Base-by-base conservation (phyloP, 2,888 invertebrate genomes). In the Nasonia oneida region DNA sequence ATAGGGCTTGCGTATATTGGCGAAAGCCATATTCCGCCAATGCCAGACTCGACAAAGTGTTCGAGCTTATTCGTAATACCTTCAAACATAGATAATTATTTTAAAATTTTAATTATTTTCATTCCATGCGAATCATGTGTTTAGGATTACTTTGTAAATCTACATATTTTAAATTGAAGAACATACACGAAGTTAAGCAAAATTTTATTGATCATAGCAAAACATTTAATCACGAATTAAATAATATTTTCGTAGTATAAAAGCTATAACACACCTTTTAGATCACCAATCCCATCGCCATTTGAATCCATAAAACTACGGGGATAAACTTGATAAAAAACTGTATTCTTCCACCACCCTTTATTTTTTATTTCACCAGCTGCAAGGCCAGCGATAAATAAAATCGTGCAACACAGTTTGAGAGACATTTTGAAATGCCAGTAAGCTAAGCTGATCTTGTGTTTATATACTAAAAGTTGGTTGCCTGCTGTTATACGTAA, bases 1-100 rank as follows among this genome's bases (percentile, higher is more conserved):
- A 97, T 97, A 0, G 98, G 98, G 0, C 97, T 97, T 84, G 94
- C 94, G 93, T 96, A 97, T 89, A 98, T 96, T 0, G 98, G 98
- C 0, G 97, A 97, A 85, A 98, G 93, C 97, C 98, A 98, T 81
- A 97, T 95, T 0, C 96, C 96, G 15, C 95, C 95, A 0, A 98
- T 94, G 0, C 97, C 97, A 1, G 96, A 94, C 10, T 96, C 95
- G 61, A 94, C 94, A 42, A 97, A 94, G 89, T 97, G 95, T 18
- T 95, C 94, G 84, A 96, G 86, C 87, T 95, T 94, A n/a, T 94
- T 94, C 14, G 94, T 95, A 74, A 96, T 95, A 8, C 95, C 95
- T 95, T 88, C 3, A 8, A 1, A 39, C 8, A 42, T 6, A 42
- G 42, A 42, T 42, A 6, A 8, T 42, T 39, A 39, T 29, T 29